These are phyloP conservation scores for Oxyruncus cristatus DNA, from an alignment of 2,113 vertebrate species.

Conservation along the genomic window DNA sequence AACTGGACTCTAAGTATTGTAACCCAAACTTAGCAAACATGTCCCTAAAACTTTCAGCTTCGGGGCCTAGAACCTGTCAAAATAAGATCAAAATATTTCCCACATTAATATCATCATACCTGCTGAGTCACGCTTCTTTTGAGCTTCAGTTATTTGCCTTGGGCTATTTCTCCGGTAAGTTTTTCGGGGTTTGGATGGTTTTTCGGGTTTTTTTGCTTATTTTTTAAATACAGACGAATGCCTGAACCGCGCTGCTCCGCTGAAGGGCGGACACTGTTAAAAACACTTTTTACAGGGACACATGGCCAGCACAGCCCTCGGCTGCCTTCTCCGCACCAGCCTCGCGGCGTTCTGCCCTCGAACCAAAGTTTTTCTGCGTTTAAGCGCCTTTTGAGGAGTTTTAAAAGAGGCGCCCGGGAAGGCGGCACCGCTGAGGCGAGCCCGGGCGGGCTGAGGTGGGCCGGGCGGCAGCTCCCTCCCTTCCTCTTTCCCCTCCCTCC, in stretches of 20 bases:
- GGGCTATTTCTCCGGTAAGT: background rate
- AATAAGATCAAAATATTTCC: background rate
- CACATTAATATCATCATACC: background rate
- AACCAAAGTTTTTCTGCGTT: background rate
- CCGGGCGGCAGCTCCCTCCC: background rate
- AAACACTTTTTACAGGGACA: background rate
- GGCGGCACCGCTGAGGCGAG: background rate
- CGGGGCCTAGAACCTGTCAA: background rate
- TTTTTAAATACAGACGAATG: background rate
- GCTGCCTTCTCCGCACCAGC: background rate
- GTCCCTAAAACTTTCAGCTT: background rate
- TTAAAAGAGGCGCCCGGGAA: background rate
- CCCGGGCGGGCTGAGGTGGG: background rate
- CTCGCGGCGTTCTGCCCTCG: background rate
- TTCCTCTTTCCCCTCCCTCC: background rate
- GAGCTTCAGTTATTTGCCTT: background rate
- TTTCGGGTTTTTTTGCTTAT: background rate
- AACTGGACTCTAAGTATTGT: background rate
- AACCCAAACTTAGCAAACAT: fast-evolving
- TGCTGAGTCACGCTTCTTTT: background rate
- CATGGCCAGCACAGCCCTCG: background rate
- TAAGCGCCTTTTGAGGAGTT: background rate
- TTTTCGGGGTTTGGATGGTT: background rate
- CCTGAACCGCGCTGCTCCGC: background rate
- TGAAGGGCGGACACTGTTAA: background rate